Evolutionary conservation across 2,888 invertebrate genomes (phyloP).

Genomic region (Archips crataeganus): DNA sequence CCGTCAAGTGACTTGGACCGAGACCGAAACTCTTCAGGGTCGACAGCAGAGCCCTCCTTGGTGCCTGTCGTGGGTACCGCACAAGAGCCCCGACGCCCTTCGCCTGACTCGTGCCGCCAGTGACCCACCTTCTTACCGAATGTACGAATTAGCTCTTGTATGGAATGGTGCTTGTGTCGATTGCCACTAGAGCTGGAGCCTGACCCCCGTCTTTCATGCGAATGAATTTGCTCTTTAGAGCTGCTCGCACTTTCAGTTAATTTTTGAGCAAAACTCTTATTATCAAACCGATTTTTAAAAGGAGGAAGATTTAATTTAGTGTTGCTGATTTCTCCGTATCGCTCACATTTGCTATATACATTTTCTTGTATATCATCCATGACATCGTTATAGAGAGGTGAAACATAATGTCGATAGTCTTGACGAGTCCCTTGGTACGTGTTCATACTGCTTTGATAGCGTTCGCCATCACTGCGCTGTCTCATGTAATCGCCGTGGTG

Average conservation of each 20-base stretch:
- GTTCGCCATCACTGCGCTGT: conserved; percentile 67
- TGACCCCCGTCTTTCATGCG: conserved; percentile 70
- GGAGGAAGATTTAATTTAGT: conserved; percentile 65
- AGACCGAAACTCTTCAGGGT: conserved; percentile 89
- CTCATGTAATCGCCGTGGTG: conserved; percentile 65
- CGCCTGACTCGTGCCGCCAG: conserved; percentile 87
- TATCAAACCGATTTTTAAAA: conserved; percentile 68
- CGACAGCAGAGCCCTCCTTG: conserved; percentile 75
- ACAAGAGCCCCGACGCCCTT: conserved; percentile 77
- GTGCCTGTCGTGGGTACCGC: conserved; percentile 78
- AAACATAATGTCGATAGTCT: conserved; percentile 78
- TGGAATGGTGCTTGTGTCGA: conserved; percentile 88
- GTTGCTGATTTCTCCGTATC: conserved; percentile 79
- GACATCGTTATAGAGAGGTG: conserved; percentile 74
- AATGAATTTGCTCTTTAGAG: conserved; percentile 55
- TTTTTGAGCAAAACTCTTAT: conserved; percentile 78
- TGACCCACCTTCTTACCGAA: conserved; percentile 91
- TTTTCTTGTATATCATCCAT: conserved; percentile 83
- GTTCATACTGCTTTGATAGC: conserved; percentile 64
- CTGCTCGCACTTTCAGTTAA: conserved; percentile 63
- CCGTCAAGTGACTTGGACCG: conserved; percentile 92
- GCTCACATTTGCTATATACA: conserved; percentile 80
- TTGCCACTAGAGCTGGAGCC: conserved; percentile 67
- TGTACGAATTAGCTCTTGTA: conserved; percentile 91
- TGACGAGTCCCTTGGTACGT: conserved; percentile 65